phyloP scores from a whole-genome alignment of 2,113 vertebrate genomes.

The Lamprologus ornatipinnis region DNA sequence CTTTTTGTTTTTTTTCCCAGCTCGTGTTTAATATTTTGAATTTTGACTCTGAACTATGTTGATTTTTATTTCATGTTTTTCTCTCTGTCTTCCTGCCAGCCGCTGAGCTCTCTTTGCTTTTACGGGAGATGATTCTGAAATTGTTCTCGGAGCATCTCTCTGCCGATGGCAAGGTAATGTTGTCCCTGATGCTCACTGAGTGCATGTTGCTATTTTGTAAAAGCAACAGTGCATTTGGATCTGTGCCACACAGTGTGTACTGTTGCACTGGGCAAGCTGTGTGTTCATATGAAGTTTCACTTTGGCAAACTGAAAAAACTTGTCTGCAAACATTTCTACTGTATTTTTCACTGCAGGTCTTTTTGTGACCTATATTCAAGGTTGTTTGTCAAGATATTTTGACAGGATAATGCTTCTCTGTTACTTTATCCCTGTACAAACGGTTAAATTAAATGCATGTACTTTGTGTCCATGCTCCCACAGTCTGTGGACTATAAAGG shows the following conservation, averaged over 20 bases:
- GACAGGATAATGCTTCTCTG: background rate
- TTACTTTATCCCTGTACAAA: background rate
- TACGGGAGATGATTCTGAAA: constrained; percentile 72
- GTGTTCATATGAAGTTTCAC: background rate
- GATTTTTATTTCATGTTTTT: background rate
- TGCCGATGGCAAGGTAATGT: constrained; percentile 74
- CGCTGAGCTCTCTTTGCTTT: constrained; percentile 61
- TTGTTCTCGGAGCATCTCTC: constrained; percentile 74
- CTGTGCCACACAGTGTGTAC: background rate
- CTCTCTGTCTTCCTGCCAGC: constrained; percentile 39
- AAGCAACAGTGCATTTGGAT: background rate
- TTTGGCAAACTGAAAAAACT: background rate
- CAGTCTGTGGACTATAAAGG: constrained; percentile 75
- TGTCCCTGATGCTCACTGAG: background rate
- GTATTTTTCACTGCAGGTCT: background rate
- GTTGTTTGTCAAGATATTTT: background rate
- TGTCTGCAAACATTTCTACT: background rate
- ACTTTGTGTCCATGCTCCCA: background rate
- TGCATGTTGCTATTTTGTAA: background rate
- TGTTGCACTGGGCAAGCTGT: background rate
- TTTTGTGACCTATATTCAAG: background rate
- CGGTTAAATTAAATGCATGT: background rate
- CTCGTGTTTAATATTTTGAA: background rate
- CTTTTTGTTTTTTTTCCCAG: background rate
- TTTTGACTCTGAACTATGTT: background rate